Evolutionary conservation across 2,797 vertebrate species (phyloP), one percentile per base, ranked within the genome.

Genomic region (Enteromius anoplus): DNA sequence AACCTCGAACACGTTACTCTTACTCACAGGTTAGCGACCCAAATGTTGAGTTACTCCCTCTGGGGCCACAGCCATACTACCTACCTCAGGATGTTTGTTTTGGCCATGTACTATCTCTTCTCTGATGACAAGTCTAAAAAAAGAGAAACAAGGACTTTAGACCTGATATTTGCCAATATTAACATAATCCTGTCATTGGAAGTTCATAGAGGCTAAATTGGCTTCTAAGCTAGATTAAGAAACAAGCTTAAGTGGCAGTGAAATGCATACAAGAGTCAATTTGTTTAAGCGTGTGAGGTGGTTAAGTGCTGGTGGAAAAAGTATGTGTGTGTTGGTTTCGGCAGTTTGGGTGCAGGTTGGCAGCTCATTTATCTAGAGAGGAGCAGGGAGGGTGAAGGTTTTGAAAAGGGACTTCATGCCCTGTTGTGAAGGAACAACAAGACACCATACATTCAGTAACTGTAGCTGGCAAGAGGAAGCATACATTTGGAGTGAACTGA

Each of bases 11-110:
- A 58, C 8, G 7, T 75, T 75, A 75, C 34, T 29, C 58, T 64
- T 77, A 64, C 45, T 62, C 75, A 77, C 37, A 62, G 40, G 23
- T 62, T 77, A 62, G 58, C 47, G 75, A 77, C 40, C 58, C 23
- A 21, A 21, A 77, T 45, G 23, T 45, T 40, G 29, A 55, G 19
- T 53, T 40, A 12, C 40, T 64, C 55, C 75, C 58, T 62, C 37
- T 62, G 34, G 34, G 53, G n/a, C 12, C 23, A 14, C 32, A 40
- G 47, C 2, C 29, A 21, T 55, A 75, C 12, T 45, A 42, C 21
- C 37, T 42, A 21, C 49, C 29, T 23, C 32, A 17, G 51, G 34
- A 75, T 1, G n/a, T 60, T 40, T 58, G 32, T 53, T 58, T 55
- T 58, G 34, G 32, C 11, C 7, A 8, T 75, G 51, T 37, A 12